These are phyloP conservation scores for Lumbricus terrestris DNA, from an alignment of 2,888 invertebrate genomes.

Conservation along the genomic window DNA sequence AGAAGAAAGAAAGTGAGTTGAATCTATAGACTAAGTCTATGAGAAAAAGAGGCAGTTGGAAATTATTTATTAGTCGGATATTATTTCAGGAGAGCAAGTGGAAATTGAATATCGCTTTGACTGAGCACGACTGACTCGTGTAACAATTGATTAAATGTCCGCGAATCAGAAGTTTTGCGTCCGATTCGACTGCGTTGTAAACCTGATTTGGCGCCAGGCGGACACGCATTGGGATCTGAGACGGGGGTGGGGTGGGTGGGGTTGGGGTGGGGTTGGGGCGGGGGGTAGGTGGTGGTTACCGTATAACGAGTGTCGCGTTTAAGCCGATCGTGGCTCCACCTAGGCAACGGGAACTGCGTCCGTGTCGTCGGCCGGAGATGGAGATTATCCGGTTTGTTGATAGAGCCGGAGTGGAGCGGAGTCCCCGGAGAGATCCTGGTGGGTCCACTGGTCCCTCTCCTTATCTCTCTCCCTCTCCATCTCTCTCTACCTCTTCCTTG, in stretches of 20 bases:
- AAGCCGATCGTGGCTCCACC: not conserved
- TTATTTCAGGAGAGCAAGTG: too few species aligned
- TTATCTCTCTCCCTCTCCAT: too few species aligned
- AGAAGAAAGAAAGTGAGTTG: too few species aligned
- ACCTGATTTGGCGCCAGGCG: not conserved
- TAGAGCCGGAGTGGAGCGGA: not conserved
- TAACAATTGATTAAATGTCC: not conserved
- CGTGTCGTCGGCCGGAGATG: not conserved
- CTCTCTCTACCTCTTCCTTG: too few species aligned
- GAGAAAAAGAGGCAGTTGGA: too few species aligned
- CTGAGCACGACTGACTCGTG: not conserved
- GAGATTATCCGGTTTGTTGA: conserved; percentile 3
- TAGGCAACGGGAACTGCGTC: not conserved
- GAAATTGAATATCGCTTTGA: not conserved
- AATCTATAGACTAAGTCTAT: too few species aligned
- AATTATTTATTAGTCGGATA: too few species aligned
- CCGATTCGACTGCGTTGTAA: not conserved
- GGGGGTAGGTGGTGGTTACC: too few species aligned
- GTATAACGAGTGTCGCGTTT: not conserved
- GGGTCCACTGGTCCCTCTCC: too few species aligned
- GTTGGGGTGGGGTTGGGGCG: too few species aligned
- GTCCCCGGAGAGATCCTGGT: not conserved
- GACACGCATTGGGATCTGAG: not conserved
- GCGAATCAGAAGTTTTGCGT: not conserved
- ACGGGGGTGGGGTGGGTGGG: too few species aligned